phyloP scores from a whole-genome alignment of 2,888 invertebrate genomes.

The Brachyopa scutellaris region DNA sequence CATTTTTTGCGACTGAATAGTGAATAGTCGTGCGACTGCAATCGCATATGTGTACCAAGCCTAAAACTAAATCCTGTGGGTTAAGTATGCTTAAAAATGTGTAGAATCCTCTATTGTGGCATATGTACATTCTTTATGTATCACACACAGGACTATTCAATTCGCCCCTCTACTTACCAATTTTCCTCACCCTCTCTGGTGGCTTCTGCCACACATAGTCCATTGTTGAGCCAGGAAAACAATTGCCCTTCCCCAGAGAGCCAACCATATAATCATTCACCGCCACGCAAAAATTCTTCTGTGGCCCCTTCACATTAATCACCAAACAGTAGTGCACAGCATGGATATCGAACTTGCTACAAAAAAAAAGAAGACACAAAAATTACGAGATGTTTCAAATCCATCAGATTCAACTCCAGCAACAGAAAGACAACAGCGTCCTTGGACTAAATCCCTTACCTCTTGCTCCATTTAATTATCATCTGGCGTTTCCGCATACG shows the following conservation, averaged over 20 bases:
- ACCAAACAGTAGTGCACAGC: conserved; percentile 81
- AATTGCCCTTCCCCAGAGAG: conserved; percentile 57
- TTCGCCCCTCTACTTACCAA: conserved; percentile 75
- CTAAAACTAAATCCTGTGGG: too few relatives aligned
- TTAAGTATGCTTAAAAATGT: too few relatives aligned
- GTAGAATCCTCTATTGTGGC: too few relatives aligned
- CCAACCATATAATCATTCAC: conserved; percentile 75
- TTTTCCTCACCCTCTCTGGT: conserved; percentile 76
- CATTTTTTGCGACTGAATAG: too few relatives aligned
- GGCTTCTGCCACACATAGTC: conserved; percentile 78
- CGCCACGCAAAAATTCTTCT: conserved; percentile 76
- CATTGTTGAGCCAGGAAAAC: conserved; percentile 74
- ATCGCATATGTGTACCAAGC: too few relatives aligned
- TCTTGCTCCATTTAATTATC: conserved; percentile 81
- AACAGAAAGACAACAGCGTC: background rate
- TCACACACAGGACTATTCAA: conserved; percentile 32
- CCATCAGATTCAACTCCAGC: conserved; percentile 17
- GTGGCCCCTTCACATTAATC: conserved; percentile 75
- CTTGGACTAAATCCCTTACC: conserved; percentile 71
- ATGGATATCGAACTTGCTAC: conserved; percentile 80
- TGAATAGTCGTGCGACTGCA: too few relatives aligned
- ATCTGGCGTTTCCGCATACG: conserved; percentile 81
- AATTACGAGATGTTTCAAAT: conserved; percentile 25
- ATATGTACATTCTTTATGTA: too few relatives aligned
- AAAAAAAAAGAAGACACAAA: conserved; percentile 8